Evolutionary conservation across 2,113 vertebrate species (phyloP).

Genomic region (Clarias macrocephalus): DNA sequence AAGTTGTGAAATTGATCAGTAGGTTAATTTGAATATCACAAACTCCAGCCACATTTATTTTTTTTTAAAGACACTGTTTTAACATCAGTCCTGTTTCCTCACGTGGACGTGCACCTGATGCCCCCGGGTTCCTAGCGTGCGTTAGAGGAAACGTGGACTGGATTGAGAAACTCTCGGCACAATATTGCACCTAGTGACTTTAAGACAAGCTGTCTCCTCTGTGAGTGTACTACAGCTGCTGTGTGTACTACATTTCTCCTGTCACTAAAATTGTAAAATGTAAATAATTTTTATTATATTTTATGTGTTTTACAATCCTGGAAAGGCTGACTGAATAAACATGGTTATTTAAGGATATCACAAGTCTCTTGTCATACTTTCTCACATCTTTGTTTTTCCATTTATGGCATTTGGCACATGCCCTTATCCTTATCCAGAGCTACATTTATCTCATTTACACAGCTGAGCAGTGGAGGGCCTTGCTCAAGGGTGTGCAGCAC

Average conservation of each 20-base stretch:
- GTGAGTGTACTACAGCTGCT: slow-evolving; percentile 32
- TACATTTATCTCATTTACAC: too few relatives aligned
- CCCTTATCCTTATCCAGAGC: too few relatives aligned
- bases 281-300: slow-evolving; percentile 72
- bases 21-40: too few relatives aligned
- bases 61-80: not conserved
- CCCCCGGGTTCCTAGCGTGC: not conserved
- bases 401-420: not conserved
- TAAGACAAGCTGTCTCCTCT: slow-evolving; percentile 40
- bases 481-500: too few relatives aligned
- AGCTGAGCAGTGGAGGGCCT: too few relatives aligned
- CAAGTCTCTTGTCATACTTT: slow-evolving; percentile 66
- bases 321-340: slow-evolving; percentile 54
- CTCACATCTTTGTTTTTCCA: not conserved
- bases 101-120: not conserved
- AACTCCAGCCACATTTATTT: not conserved
- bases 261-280: slow-evolving; percentile 61
- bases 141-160: not conserved
- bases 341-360: slow-evolving; percentile 56
- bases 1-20: not conserved
- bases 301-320: slow-evolving; percentile 69
- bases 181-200: slow-evolving; percentile 61
- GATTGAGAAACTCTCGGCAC: slow-evolving; percentile 8
- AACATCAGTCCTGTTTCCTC: not conserved
- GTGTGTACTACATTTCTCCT: slow-evolving; percentile 59